These are phyloP conservation scores for Cyclura pinguis DNA, from an alignment of 2,797 vertebrate species.

Conservation along the genomic window DNA sequence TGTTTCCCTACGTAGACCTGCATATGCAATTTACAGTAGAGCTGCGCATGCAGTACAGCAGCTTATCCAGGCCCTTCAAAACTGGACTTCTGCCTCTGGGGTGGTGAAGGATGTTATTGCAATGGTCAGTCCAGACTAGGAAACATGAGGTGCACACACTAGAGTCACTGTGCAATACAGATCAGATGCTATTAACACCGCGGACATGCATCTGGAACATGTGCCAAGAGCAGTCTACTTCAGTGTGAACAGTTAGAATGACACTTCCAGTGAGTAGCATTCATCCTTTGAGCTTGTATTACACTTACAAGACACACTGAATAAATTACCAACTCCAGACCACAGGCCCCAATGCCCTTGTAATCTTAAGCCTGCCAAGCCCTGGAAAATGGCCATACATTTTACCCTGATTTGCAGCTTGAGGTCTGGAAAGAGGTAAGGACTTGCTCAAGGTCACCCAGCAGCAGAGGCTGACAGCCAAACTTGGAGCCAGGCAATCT, in stretches of 20 bases:
- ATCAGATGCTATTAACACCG: not conserved
- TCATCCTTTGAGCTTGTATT: not conserved
- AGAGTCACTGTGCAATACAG: too few relatives aligned
- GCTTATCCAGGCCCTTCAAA: not conserved
- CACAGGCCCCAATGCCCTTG: not conserved
- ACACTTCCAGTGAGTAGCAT: not conserved
- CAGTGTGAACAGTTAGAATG: not conserved
- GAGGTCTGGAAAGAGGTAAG: not conserved
- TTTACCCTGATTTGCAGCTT: not conserved
- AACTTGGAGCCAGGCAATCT: not conserved
- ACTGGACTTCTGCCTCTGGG: not conserved
- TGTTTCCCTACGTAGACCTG: not conserved
- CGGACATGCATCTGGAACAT: not conserved
- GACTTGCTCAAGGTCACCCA: slow-evolving; percentile 5
- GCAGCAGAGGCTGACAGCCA: not conserved
- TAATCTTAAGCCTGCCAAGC: not conserved
- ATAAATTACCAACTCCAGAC: not conserved
- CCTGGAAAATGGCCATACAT: too few relatives aligned
- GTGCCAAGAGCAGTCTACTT: not conserved
- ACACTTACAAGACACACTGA: not conserved
- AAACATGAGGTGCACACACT: too few relatives aligned
- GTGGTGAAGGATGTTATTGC: not conserved
- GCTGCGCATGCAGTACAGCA: not conserved
- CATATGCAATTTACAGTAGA: not conserved
- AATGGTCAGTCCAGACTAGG: too few relatives aligned